Base-by-base conservation (phyloP, 2,113 vertebrate genomes). In the Phycodurus eques region DNA sequence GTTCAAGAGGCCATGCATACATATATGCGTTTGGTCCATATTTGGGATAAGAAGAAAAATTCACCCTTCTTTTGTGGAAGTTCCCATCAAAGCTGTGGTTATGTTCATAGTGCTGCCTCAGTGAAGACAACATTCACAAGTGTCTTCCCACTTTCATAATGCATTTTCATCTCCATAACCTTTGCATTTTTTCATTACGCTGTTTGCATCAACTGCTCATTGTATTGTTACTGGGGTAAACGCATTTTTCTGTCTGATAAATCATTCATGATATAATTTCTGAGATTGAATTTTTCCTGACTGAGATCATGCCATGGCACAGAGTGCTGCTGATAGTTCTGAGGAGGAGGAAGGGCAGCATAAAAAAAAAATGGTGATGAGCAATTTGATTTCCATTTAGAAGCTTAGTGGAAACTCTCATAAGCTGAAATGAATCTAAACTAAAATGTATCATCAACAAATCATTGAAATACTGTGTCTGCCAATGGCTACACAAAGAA, bases 231-330 rank as follows among this genome's bases (percentile, higher is more conserved):
- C 83, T 73, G 8, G 84, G 87, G 88, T 87, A 90, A 89, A 90
- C 88, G 88, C 84, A 81, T 89, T 90, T 87, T 87, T 77, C 78
- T 53, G 4, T 80, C 80, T 87, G 76, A 92, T 90, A 87, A 86
- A 90, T 90, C 88, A 90, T 90, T 92, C 89, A 92, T 90, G 87
- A 90, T 80, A 88, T 89, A 75, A 85, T 90, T 89, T 83, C 82
- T 66, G 79, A 88, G 87, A 92, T 89, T 90, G 86, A 87, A 92
- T 90, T 89, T 80, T 83, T 89, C 76, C 80, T 77, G 84, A 81
- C 85, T 86, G 89, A 86, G 84, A 88, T 86, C 84, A 85, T 79
- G 81, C 75, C 80, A 83, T 83, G 81, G 84, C 31, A 65, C 66
- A 67, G 71, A 68, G 71, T 17, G 71, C 59, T 27, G 67, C 74